These are phyloP conservation scores for Porites lobata DNA, from an alignment of 92 coral and sea anemone genomes.

Conservation along the genomic window DNA sequence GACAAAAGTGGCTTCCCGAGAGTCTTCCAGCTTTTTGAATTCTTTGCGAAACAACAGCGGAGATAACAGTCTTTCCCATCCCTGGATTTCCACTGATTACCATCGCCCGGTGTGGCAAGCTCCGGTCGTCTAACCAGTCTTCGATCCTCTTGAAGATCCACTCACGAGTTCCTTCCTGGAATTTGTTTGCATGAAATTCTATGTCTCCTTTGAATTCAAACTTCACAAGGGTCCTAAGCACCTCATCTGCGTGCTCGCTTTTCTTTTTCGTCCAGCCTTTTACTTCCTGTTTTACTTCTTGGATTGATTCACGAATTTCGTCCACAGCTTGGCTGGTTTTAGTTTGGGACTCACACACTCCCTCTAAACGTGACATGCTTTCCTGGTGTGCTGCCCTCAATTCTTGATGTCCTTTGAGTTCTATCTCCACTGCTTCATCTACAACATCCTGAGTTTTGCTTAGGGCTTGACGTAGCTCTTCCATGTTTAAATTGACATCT, in stretches of 20 bases:
- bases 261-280: too few species aligned
- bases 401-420: too few species aligned
- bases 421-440: too few species aligned
- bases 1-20: slow-evolving; percentile 61
- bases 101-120: slow-evolving; percentile 34
- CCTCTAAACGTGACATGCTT: not conserved
- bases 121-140: slow-evolving; percentile 38
- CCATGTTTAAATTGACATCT: too few species aligned
- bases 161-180: slow-evolving; percentile 59
- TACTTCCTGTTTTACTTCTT: too few species aligned
- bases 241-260: too few species aligned
- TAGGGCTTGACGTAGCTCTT: too few species aligned
- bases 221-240: slow-evolving; percentile 11
- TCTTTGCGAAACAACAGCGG: too few species aligned
- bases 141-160: slow-evolving; percentile 67
- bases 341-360: not conserved
- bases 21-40: slow-evolving; percentile 32
- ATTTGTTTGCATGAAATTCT: slow-evolving; percentile 24
- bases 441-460: too few species aligned
- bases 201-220: slow-evolving; percentile 60
- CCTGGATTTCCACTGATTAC: too few species aligned
- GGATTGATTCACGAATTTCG: not conserved
- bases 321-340: not conserved
- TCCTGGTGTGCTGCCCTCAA: too few species aligned
- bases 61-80: too few species aligned